Percentiles rank a stretch among this genome's conserved stretches.
phyloP scores from a whole-genome alignment of 2,888 invertebrate genomes.

The Torymus aiolomorphi region DNA sequence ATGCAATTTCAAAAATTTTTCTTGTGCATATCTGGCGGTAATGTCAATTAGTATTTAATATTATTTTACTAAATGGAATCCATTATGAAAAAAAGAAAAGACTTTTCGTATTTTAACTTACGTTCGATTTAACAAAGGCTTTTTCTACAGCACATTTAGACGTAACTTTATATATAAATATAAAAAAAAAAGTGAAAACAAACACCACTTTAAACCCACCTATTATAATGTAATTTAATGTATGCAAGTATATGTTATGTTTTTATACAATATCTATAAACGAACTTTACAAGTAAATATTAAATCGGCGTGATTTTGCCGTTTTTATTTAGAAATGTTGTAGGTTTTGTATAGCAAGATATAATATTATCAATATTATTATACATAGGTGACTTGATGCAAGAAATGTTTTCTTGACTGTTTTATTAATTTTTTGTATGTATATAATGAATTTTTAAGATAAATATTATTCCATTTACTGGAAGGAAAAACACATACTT shows the following conservation, averaged over 20 bases:
- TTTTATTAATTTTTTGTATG: slow-evolving; percentile 49
- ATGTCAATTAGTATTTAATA: slow-evolving; percentile 58
- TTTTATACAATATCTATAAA: slow-evolving; percentile 52
- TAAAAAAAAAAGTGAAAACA: slow-evolving; percentile 45
- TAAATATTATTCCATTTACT: slow-evolving; percentile 53
- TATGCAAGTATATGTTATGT: slow-evolving; percentile 50
- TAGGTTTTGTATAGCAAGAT: slow-evolving; percentile 54
- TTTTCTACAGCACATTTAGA: slow-evolving; percentile 54
- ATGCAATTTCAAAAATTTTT: slow-evolving; percentile 57
- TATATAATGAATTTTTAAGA: slow-evolving; percentile 53
- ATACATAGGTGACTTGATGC: slow-evolving; percentile 4
- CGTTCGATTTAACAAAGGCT: slow-evolving; percentile 54
- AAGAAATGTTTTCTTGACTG: slow-evolving; percentile 39
- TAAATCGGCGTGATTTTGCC: slow-evolving; percentile 18
- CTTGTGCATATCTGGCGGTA: slow-evolving; percentile 60
- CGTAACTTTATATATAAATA: slow-evolving; percentile 48
- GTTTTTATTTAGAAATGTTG: slow-evolving; percentile 44
- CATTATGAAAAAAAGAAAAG: slow-evolving; percentile 21
- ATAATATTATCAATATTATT: slow-evolving; percentile 20
- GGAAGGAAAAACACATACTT: slow-evolving; percentile 42
- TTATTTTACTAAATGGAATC: slow-evolving; percentile 49
- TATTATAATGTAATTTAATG: slow-evolving; percentile 50
- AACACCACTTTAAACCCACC: slow-evolving; percentile 55
- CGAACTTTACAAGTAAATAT: slow-evolving; percentile 41
- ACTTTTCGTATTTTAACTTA: slow-evolving; percentile 48